Evolutionary conservation across 2,888 invertebrate species (phyloP).

Genomic region (Nemurella pictetii): DNA sequence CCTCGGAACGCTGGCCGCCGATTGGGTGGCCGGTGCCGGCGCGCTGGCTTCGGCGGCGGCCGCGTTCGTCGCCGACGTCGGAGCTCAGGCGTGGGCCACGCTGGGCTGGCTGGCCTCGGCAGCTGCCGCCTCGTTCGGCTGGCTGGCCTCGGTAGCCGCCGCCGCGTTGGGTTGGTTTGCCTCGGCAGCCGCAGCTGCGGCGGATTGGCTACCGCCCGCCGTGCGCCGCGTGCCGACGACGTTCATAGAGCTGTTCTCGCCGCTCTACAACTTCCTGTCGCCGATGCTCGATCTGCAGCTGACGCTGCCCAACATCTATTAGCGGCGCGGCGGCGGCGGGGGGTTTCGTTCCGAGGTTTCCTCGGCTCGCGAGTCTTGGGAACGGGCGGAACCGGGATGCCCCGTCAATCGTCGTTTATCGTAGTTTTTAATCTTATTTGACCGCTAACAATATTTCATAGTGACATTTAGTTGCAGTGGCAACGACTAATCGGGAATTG

Average conservation of each 20-base stretch:
- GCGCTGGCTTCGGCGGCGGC: background rate
- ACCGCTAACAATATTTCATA: no score
- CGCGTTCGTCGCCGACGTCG: background rate
- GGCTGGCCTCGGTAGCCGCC: background rate
- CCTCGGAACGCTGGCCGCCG: background rate
- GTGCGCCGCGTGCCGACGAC: background rate
- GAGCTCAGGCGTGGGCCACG: background rate
- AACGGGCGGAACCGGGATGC: no score
- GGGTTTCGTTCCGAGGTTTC: no score
- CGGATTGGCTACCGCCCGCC: background rate
- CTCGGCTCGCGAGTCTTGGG: no score
- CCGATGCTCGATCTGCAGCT: background rate
- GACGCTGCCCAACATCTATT: constrained; percentile 43
- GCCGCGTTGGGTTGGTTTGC: no score
- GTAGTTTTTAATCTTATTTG: no score
- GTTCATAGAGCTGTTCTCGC: constrained; percentile 6
- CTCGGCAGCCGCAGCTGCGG: background rate
- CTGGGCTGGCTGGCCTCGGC: background rate
- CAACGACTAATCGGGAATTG: no score
- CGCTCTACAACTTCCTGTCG: constrained; percentile 11
- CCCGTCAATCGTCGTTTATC: no score
- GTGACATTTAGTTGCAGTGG: no score
- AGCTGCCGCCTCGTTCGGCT: no score
- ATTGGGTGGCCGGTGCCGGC: background rate
- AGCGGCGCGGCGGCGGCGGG: no score